Percentiles rank a stretch among this genome's conserved stretches.
These are phyloP conservation scores for Corticium candelabrum DNA, from an alignment of 37 sponge, comb jelly and placozoan species.

Conservation along the genomic window DNA sequence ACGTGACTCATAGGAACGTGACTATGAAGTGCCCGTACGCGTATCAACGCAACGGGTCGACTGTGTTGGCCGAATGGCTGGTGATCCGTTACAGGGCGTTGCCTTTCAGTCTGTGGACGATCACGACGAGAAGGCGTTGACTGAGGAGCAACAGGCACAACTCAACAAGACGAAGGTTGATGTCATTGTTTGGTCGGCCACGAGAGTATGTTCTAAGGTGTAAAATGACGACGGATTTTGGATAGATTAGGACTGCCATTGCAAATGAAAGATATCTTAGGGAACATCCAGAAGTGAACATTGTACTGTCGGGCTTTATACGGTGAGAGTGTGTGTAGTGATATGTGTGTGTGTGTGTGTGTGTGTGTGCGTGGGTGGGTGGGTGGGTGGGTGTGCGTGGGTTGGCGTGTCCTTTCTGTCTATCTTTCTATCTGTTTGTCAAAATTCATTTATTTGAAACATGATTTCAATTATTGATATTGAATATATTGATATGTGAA, in stretches of 20 bases:
- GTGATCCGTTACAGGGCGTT: neutral
- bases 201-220: neutral
- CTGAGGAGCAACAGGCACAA: constrained; percentile 42
- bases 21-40: too few species aligned
- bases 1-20: too few species aligned
- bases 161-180: constrained; percentile 59
- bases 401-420: too few species aligned
- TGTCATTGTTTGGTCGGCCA: neutral
- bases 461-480: too few species aligned
- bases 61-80: too few species aligned
- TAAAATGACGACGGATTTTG: neutral
- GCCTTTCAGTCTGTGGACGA: constrained; percentile 17
- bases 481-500: too few species aligned
- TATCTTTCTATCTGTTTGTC: neutral
- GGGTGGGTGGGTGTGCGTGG: too few species aligned
- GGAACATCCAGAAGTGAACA: constrained; percentile 52
- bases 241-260: constrained; percentile 37
- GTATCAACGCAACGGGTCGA: too few species aligned
- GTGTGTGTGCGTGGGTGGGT: too few species aligned
- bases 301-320: constrained; percentile 40
- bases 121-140: constrained; percentile 51
- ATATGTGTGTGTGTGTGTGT: too few species aligned
- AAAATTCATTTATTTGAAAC: too few species aligned
- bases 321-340: constrained; percentile 25
- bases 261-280: constrained; percentile 62